These are phyloP conservation scores for Otus sunia DNA, from an alignment of 2,113 vertebrate genomes.

Conservation along the genomic window DNA sequence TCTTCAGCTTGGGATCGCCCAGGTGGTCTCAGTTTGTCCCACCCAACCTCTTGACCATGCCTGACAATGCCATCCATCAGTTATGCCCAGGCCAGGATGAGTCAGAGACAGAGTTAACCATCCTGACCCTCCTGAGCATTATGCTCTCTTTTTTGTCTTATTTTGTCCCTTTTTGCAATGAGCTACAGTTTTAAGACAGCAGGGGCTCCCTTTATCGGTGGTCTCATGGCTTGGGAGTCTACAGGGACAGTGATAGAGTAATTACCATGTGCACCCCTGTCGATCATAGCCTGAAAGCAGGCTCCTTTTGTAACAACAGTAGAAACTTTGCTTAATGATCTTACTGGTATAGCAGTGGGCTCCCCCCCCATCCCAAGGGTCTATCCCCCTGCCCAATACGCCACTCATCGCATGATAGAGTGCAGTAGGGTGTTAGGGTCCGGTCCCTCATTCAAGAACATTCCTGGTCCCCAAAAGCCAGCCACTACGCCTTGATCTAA, in stretches of 20 bases:
- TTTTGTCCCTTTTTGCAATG: not conserved
- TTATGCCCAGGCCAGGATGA: not conserved
- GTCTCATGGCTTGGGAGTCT: not conserved
- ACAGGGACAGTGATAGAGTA: not conserved
- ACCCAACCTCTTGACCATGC: not conserved
- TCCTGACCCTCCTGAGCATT: not conserved
- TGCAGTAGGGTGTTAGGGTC: not conserved
- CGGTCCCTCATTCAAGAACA: not conserved
- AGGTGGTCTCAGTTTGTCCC: no score
- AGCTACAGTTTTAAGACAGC: not conserved
- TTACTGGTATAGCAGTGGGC: not conserved
- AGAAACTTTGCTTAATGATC: not conserved
- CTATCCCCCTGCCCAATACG: not conserved
- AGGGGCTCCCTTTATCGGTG: not conserved
- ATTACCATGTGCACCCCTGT: not conserved
- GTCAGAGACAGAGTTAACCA: no score
- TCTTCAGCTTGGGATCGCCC: not conserved
- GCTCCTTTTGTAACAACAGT: not conserved
- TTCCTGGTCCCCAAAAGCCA: not conserved
- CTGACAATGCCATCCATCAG: not conserved
- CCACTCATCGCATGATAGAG: accelerated
- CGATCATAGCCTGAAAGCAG: not conserved
- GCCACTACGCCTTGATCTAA: not conserved
- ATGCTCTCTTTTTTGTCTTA: no score
- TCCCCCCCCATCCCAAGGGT: not conserved